These are phyloP conservation scores for Fabriciana adippe DNA, from an alignment of 2,888 invertebrate species.

Conservation along the genomic window DNA sequence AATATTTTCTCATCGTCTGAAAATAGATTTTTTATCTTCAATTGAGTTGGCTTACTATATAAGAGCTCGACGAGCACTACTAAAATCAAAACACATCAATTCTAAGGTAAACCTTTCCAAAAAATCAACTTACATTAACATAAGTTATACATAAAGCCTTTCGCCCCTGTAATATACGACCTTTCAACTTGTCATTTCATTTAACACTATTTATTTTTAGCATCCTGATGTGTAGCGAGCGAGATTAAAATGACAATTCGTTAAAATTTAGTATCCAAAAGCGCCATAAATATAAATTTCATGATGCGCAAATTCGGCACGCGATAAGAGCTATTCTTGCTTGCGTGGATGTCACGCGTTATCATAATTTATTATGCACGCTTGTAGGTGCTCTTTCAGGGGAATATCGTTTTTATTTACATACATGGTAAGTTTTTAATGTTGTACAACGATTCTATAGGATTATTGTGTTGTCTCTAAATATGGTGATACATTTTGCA, in stretches of 20 bases:
- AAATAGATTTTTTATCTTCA: no score
- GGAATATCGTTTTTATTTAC: constrained; percentile 38
- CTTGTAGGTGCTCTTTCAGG: constrained; percentile 48
- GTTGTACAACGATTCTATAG: constrained; percentile 15
- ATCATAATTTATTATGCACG: constrained; percentile 58
- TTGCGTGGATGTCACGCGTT: constrained; percentile 50
- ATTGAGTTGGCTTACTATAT: no score
- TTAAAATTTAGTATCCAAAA: constrained; percentile 43
- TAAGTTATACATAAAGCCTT: not conserved
- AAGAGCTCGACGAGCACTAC: no score
- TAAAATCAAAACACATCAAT: no score
- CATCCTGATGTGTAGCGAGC: constrained; percentile 37
- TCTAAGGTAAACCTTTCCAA: no score
- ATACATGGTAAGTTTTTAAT: constrained; percentile 28
- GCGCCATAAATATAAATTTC: constrained; percentile 44
- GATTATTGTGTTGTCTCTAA: constrained; percentile 7
- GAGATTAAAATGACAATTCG: constrained; percentile 46
- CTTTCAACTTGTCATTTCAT: constrained; percentile 18
- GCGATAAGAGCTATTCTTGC: constrained; percentile 58
- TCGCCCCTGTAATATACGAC: constrained; percentile 3
- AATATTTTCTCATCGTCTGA: no score
- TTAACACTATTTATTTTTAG: constrained; percentile 39
- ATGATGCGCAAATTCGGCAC: constrained; percentile 49
- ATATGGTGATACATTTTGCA: constrained; percentile 4
- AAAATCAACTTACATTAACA: no score